Conservation (phyloP, 2,888 invertebrate genomes). For the Pedicia rivosa region DNA sequence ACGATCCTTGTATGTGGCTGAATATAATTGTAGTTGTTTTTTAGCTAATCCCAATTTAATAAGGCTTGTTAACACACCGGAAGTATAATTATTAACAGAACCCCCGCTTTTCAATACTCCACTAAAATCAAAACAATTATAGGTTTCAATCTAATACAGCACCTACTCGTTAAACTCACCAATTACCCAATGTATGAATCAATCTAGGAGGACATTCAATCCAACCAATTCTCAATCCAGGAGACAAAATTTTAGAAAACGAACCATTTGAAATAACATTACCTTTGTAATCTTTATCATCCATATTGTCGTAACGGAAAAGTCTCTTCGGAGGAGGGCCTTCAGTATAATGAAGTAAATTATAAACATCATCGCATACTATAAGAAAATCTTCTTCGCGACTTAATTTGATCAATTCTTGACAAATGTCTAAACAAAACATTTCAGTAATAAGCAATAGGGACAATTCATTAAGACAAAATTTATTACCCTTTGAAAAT, state of each 20-base stretch:
- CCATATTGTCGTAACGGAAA: slow-evolving; percentile 33
- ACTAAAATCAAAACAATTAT: too few species aligned
- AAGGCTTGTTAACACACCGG: slow-evolving; percentile 35
- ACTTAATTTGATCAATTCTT: slow-evolving; percentile 30
- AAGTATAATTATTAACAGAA: slow-evolving; percentile 40
- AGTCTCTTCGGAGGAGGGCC: slow-evolving; percentile 33
- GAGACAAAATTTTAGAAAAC: slow-evolving; percentile 46
- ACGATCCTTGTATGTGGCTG: slow-evolving; percentile 30
- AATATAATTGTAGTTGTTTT: slow-evolving; percentile 28
- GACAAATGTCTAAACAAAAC: slow-evolving; percentile 23
- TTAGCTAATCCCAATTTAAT: slow-evolving; percentile 35
- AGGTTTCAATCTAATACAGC: slow-evolving; percentile 3
- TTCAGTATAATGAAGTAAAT: slow-evolving; percentile 35
- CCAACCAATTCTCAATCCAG: slow-evolving; percentile 48
- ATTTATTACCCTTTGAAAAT: slow-evolving; percentile 28
- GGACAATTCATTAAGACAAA: slow-evolving; percentile 1
- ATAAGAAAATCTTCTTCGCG: slow-evolving; percentile 32
- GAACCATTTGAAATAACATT: slow-evolving; percentile 45
- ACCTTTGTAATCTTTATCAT: slow-evolving; percentile 29
- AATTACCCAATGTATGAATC: slow-evolving; percentile 24
- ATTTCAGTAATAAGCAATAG: neutral
- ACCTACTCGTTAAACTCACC: slow-evolving; percentile 19
- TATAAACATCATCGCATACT: slow-evolving; percentile 47
- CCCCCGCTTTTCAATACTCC: slow-evolving; percentile 40
- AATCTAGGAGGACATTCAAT: slow-evolving; percentile 36